Conservation (phyloP, 1,140 invertebrate species). For the Microplitis demolitor region DNA sequence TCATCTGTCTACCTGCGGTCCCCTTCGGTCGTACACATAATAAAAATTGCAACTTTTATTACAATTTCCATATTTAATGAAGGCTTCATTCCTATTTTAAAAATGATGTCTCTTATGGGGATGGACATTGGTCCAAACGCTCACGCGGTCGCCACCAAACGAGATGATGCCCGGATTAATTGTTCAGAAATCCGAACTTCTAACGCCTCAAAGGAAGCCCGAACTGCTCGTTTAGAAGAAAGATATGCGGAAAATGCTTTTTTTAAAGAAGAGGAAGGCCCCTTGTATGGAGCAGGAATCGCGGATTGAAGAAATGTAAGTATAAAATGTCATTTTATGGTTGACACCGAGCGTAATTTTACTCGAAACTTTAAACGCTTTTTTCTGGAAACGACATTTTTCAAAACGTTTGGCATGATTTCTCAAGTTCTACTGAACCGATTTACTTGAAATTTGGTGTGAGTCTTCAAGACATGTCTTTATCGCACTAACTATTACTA, state of each 20-base stretch:
- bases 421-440: constrained; percentile 8
- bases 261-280: constrained; percentile 3
- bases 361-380: constrained; percentile 20
- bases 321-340: neutral
- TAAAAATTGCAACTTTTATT: neutral
- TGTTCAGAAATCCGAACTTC: neutral
- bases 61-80: neutral
- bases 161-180: neutral
- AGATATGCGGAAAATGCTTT: neutral
- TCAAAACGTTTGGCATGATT: neutral
- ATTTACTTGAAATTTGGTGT: constrained; percentile 14
- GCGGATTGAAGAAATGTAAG: neutral
- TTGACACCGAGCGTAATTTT: neutral
- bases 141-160: no score
- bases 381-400: constrained; percentile 21
- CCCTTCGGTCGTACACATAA: no score
- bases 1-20: no score
- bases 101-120: neutral
- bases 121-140: no score
- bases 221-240: constrained; percentile 5
- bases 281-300: constrained; percentile 13
- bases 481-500: neutral
- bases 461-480: neutral
- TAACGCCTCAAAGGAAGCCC: constrained; percentile 3
- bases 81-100: neutral